Base-by-base conservation (phyloP, 2,797 vertebrate genomes). In the Sebastes dallii region DNA sequence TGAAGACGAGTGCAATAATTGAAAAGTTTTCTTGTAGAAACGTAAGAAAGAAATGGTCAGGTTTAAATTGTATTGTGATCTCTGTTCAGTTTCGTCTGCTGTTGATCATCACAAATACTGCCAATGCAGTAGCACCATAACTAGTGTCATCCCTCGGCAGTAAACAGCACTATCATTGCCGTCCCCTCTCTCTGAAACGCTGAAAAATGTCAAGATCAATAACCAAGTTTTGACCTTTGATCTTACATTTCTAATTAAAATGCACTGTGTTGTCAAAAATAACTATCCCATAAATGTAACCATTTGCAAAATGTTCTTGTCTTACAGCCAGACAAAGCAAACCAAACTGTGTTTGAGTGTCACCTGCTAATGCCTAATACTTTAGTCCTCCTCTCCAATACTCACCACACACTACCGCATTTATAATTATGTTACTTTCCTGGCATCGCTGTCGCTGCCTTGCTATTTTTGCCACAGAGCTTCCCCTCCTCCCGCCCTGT, bases 381-480 rank as follows among this genome's bases (percentile, higher is more conserved):
- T 54, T 54, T 52, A n/a, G 20, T 54, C 52, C n/a, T 54, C 52
- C 52, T n/a, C 52, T 22, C 5, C 52, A 54, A 11, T 54, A 54
- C 24, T 50, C 29, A 54, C 20, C 30, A 29, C 16, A 55, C 59
- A 34, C 12, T 65, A 9, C 59, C 5, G 29, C 52, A 30, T 67
- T 69, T 58, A n/a, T n/a, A 14, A 18, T 58, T 39, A 24, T 81
- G 80, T 76, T 5, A 71, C 36, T 82, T 89, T 92, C 77, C 85
- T 36, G 78, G 62, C 70, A 86, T 54, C 36, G 32, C 68, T 52
- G 73, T 81, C 80, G 76, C 36, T 18, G 13, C 5, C 27, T 8
- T 6, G 20, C 54, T 87, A 83, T 89, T 88, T 89, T 68, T 84
- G 24, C 8, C 64, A 8, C 36, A 39, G 14, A 62, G 2, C 12